Evolutionary conservation across 1,140 invertebrate species (phyloP), one percentile per base, ranked within the genome.

Genomic region (Drosophila bocki): DNA sequence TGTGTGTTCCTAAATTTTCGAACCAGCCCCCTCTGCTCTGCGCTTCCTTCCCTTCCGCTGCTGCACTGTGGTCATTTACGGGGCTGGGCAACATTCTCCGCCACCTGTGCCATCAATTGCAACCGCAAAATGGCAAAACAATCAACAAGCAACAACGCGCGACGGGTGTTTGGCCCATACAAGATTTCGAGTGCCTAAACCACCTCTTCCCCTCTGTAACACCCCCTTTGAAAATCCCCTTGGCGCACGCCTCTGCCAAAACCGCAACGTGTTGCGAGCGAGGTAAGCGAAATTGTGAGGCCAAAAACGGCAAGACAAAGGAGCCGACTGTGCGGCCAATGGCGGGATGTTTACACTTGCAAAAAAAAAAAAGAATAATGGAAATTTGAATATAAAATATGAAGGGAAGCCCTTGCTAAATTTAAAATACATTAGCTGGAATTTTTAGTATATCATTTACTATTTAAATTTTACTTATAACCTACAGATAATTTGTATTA

Each of bases 81-180:
- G 17, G 35, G 56, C 63, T 35, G 15, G 26, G 39, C 63, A 56
- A 75, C 71, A 61, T 57, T 39, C 48, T 29, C 51, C 58, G 51
- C 53, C 75, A 77, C 75, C 75, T 77, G 75, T 41, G 67, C 72
- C 74, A 69, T 69, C 60, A 61, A 67, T 86, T 75, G 77, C 69
- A 80, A 78, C 84, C 84, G 65, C 84, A 87, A 87, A 87, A 87
- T 87, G 78, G 84, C 85, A 84, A 87, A 87, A 87, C 84, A 87
- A 87, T 87, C 84, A 84, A 81, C 85, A 80, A 84, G 80, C 80
- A 80, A 64, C 76, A 78, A 62, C 72, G 84, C 77, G 80, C 69
- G 64, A 68, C 72, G 80, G 61, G 80, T 70, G 77, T 83, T 67
- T 41, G 71, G 58, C 48, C 59, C 48, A 67, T 39, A 35, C 65